These are phyloP conservation scores for Zonitis immaculata DNA, from an alignment of 2,888 invertebrate species.

Conservation along the genomic window DNA sequence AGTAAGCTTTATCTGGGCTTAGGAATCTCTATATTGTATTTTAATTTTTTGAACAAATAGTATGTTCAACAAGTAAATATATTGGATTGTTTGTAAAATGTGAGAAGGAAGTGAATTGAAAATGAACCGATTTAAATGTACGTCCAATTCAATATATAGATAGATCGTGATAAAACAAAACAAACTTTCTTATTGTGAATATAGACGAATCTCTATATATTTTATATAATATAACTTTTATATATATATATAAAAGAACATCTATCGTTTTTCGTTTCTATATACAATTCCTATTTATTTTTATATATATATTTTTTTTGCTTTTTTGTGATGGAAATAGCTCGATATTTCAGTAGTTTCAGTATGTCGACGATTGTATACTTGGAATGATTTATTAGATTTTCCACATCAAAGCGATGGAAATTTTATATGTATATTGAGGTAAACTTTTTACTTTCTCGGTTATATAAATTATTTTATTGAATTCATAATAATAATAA, in stretches of 20 bases:
- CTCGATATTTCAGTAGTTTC: neutral
- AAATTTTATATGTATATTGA: slow-evolving; percentile 16
- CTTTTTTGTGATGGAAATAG: neutral
- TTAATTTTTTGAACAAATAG: neutral
- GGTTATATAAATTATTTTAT: no score
- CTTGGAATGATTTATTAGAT: neutral
- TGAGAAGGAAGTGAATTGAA: neutral
- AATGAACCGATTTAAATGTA: neutral
- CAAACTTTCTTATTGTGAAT: neutral
- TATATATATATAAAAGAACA: no score
- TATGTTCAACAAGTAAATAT: neutral
- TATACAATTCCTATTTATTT: neutral
- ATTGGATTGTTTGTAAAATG: neutral
- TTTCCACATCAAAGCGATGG: neutral
- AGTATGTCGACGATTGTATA: neutral
- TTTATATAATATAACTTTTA: neutral
- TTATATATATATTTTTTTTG: neutral
- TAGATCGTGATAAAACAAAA: neutral
- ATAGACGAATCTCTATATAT: neutral
- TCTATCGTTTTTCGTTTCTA: no score
- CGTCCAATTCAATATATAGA: neutral
- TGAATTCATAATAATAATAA: no score
- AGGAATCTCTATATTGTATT: neutral
- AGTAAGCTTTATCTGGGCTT: neutral
- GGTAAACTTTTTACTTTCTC: no score